These are phyloP conservation scores for Pherbina coryleti DNA, from an alignment of 2,888 invertebrate genomes.

Conservation along the genomic window DNA sequence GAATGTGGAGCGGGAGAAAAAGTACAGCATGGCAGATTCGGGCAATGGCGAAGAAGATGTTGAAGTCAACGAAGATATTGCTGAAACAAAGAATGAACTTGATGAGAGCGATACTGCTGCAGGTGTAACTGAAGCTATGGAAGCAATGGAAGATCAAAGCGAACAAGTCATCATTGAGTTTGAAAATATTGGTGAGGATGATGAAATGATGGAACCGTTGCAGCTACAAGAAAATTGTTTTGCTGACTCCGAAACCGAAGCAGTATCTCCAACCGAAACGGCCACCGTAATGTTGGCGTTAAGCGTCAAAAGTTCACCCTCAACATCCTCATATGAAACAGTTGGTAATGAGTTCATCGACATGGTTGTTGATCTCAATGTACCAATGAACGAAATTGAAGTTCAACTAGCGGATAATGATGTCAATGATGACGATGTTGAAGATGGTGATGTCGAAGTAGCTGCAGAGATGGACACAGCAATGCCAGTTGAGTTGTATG, in stretches of 20 bases:
- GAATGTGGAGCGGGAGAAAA: slow-evolving; percentile 41
- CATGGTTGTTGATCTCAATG: slow-evolving; percentile 50
- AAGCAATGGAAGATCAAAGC: neutral
- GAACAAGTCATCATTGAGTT: slow-evolving; percentile 52
- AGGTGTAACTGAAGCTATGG: slow-evolving; percentile 59
- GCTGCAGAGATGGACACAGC: no score
- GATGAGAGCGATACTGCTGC: slow-evolving; percentile 48
- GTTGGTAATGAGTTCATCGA: slow-evolving; percentile 69
- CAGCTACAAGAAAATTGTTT: slow-evolving; percentile 63
- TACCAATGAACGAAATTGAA: slow-evolving; percentile 39
- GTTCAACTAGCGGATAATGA: slow-evolving; percentile 15
- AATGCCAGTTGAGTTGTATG: slow-evolving; percentile 17
- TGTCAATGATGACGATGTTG: slow-evolving; percentile 37
- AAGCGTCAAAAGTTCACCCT: slow-evolving; percentile 68
- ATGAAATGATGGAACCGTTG: slow-evolving; percentile 57
- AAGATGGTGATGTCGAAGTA: slow-evolving; percentile 29
- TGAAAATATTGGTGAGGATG: slow-evolving; percentile 56
- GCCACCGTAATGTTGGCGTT: slow-evolving; percentile 54
- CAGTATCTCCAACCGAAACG: slow-evolving; percentile 46
- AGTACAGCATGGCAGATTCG: slow-evolving; percentile 51
- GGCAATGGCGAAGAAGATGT: slow-evolving; percentile 51
- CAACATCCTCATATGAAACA: slow-evolving; percentile 69
- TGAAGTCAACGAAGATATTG: slow-evolving; percentile 30
- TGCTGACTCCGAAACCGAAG: slow-evolving; percentile 54
- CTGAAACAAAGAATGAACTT: slow-evolving; percentile 38